Evolutionary conservation across 2,888 invertebrate genomes (phyloP), one percentile per base, ranked within the genome.

Genomic region (Xanthorhoe spadicearia): DNA sequence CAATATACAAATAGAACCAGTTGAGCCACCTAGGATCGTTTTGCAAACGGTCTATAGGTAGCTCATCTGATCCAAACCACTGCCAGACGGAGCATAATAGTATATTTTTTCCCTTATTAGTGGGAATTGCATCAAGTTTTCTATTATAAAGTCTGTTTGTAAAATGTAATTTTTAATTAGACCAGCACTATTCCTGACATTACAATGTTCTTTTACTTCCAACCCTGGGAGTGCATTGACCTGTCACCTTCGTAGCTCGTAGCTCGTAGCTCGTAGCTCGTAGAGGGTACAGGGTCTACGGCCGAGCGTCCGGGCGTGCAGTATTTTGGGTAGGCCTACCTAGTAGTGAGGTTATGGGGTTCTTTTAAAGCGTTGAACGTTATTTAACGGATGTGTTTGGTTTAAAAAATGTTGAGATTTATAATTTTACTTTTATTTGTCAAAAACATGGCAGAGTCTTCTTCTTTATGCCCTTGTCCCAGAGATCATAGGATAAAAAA

Each of bases 171-270:
- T 13, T 13, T 43, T 13, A 43, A 43, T 43, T 13, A 13, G 38
- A 43, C 38, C 38, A 10, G 38, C 3, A 13, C 3, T 13, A 13
- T 43, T 43, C 38, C 38, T 43, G 38, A 43, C 38, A 43, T 43
- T 43, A 43, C 13, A 19, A n/a, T 18, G 10, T 51, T 32, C 32
- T 10, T 18, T 5, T 19, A 61, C 43, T n/a, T 38, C 38, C 49
- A 19, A 55, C 54, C 9, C 51, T 54, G 60, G 54, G 54, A 64
- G 61, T 48, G 50, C 66, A 64, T 43, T 71, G 73, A 68, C 69
- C 68, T 38, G 61, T 70, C 70, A 72, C 72, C 74, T 74, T 71
- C 68, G 71, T 73, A 73, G 74, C 72, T 35, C 70, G 72, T 74
- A 72, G 73, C 71, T 55, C 68, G 75, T 70, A 59, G 59, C 23